A percentile compares a stretch with the other conserved stretches of the same genome.
phyloP scores from a whole-genome alignment of 2,113 vertebrate species.

The Cyanistes caeruleus region DNA sequence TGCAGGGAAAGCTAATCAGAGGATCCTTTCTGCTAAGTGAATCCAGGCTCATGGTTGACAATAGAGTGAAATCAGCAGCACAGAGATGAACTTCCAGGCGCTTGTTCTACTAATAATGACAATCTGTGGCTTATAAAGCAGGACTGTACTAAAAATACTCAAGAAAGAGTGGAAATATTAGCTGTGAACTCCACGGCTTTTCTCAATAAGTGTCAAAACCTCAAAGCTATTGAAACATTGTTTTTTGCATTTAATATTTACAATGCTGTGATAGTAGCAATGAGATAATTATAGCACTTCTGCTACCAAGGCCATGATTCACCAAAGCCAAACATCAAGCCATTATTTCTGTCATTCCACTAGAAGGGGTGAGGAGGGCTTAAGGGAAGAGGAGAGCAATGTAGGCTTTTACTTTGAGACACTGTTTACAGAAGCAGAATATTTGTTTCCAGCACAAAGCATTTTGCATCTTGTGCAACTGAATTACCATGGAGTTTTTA shows the following conservation, averaged over 20 bases:
- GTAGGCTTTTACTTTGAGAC: not conserved
- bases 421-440: not conserved
- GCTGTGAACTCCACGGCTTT: slow-evolving; percentile 29
- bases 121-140: not conserved
- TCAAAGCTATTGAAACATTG: slow-evolving; percentile 52
- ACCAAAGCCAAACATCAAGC: slow-evolving; percentile 6
- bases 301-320: not conserved
- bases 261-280: slow-evolving; percentile 1
- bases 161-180: not conserved
- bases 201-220: slow-evolving; percentile 44
- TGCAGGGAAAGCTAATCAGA: not conserved
- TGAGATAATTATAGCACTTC: slow-evolving; percentile 56
- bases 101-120: not conserved
- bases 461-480: not conserved
- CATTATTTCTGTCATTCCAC: slow-evolving; percentile 13
- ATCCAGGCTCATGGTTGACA: not conserved
- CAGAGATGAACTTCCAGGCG: not conserved
- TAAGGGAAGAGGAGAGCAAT: not conserved
- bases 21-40: not conserved
- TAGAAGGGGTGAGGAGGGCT: not conserved
- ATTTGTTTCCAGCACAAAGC: not conserved
- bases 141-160: not conserved
- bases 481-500: not conserved
- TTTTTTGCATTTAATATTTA: slow-evolving; percentile 59
- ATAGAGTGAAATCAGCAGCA: not conserved